A percentile compares a stretch with the other conserved stretches of the same genome.
These are phyloP conservation scores for Eudemis profundana DNA, from an alignment of 2,888 invertebrate genomes.

Conservation along the genomic window DNA sequence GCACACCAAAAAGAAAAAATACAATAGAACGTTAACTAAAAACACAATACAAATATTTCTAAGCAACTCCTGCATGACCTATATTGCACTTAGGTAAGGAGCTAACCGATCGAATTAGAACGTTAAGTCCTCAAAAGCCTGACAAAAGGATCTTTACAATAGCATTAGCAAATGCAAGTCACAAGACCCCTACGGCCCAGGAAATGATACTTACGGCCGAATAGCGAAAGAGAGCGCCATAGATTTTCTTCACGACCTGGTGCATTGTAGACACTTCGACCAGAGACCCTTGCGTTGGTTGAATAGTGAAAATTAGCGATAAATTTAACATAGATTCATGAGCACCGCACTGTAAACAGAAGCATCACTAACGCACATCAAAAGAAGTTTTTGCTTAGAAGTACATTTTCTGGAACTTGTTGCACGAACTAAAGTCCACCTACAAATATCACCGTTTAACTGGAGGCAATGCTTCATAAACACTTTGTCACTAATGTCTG, in stretches of 20 bases:
- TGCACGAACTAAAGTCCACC: background rate
- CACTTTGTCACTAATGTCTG: background rate
- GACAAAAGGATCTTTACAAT: background rate
- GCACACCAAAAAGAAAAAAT: too few species aligned
- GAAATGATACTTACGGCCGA: constrained; percentile 1
- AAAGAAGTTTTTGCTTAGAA: too few species aligned
- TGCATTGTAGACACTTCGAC: background rate
- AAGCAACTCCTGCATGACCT: too few species aligned
- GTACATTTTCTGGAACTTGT: too few species aligned
- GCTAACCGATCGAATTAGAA: background rate
- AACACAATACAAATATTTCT: too few species aligned
- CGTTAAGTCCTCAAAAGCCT: background rate
- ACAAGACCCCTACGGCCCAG: background rate
- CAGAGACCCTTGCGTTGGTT: too few species aligned
- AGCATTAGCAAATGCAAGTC: constrained; percentile 8
- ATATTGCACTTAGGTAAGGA: too few species aligned
- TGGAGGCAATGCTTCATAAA: too few species aligned
- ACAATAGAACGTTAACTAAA: too few species aligned
- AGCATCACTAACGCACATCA: constrained; percentile 1
- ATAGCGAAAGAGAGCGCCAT: background rate
- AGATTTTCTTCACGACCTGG: background rate
- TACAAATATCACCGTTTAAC: too few species aligned
- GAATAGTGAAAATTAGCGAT: too few species aligned
- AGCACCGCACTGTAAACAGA: background rate
- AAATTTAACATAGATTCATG: background rate